Evolutionary conservation across 2,888 invertebrate species (phyloP), one percentile per base, ranked within the genome.

Genomic region (Timema podura): DNA sequence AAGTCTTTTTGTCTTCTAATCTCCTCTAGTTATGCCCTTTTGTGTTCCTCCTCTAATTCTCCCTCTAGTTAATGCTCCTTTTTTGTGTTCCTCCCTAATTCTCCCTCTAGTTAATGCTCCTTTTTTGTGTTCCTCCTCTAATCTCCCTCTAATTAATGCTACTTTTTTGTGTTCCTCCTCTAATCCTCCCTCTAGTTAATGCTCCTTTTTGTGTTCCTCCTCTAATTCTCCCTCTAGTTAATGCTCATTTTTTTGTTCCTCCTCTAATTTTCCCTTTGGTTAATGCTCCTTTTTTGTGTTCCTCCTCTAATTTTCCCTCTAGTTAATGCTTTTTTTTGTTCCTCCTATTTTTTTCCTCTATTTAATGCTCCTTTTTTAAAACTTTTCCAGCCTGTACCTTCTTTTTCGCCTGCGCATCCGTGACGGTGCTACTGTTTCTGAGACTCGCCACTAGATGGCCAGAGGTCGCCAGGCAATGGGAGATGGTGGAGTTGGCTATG

Each of bases 401-500:
- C 73, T 89, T 89, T 78, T 87, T 86, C 72, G 82, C 80, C 0
- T 85, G 86, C 67, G 83, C 84, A 0, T 75, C 86, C 2, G 73
- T 85, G 1, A 85, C 87, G 0, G 78, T 85, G 2, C 59, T 86
- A 0, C 75, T 88, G 0, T 86, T 86, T 48, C 80, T 86, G 74
- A 82, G 80, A 71, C 77, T 87, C 72, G 85, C 86, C 0, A 80
- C 79, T 44, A 79, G 83, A 69, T 87, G 87, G 87, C 85, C 85
- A 5, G 76, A 75, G 13, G 77, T 87, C 48, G 82, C 83, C 77
- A 70, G 78, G 64, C 77, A 81, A 45, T 70, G 70, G 68, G 70
- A 70, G 64, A 7, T 44, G 57, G 49, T 70, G 5, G 68, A 70
- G 57, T 64, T 68, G 67, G n/a, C 48, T 9, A 49, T 57, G n/a